Conservation (phyloP, 2,888 invertebrate genomes). For the Cryptocephalus moraei region DNA sequence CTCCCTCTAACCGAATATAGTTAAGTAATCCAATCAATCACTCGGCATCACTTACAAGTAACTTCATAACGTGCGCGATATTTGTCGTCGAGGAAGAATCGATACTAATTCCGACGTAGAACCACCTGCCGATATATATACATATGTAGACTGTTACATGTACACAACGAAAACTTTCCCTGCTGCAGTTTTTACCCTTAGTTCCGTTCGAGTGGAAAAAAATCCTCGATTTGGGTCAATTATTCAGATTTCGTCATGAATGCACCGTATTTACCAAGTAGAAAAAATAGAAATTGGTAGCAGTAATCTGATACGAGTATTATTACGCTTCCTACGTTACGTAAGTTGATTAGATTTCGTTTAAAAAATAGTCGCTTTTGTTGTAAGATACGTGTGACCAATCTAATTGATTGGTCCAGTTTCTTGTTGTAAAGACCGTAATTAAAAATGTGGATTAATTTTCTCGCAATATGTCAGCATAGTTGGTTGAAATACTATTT, state of each 20-base stretch:
- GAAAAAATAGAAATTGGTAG: neutral
- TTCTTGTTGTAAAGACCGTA: too few relatives aligned
- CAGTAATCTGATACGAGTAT: too few relatives aligned
- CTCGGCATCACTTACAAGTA: slow-evolving; percentile 9
- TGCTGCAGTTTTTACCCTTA: slow-evolving; percentile 5
- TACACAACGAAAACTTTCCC: too few relatives aligned
- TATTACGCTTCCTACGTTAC: too few relatives aligned
- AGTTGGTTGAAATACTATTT: too few relatives aligned
- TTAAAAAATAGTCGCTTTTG: too few relatives aligned
- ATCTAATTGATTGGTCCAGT: neutral
- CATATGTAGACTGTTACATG: slow-evolving; percentile 14
- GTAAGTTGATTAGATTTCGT: too few relatives aligned
- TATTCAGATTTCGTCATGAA: neutral
- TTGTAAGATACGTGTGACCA: neutral
- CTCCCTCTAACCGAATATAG: too few relatives aligned
- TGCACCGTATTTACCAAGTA: slow-evolving; percentile 1
- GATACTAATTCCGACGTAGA: slow-evolving; percentile 6
- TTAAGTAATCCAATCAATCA: too few relatives aligned
- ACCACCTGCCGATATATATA: slow-evolving; percentile 8
- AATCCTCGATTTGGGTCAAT: slow-evolving; percentile 8
- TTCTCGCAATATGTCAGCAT: too few relatives aligned
- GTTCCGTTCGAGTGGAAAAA: slow-evolving; percentile 14
- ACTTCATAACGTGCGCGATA: slow-evolving; percentile 12
- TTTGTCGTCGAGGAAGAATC: slow-evolving; percentile 1
- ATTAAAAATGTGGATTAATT: too few relatives aligned